Base-by-base conservation (phyloP, 2,113 vertebrate species). In the Delphinus delphis region DNA sequence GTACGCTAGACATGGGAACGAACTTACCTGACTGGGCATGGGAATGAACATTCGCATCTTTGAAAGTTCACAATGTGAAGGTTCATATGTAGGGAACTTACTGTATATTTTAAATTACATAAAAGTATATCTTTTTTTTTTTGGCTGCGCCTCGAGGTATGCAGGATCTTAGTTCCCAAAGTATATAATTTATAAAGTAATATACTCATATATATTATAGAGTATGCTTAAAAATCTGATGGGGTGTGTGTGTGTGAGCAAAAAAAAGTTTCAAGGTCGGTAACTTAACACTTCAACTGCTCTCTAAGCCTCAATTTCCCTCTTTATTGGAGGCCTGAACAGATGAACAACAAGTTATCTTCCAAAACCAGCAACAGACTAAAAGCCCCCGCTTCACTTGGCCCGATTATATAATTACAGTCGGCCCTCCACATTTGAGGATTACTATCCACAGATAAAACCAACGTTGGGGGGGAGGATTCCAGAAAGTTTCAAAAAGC, bases 171-270 rank as follows among this genome's bases (percentile, higher is more conserved):
- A 50, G 28, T 50, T 33, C 44, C 44, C 47, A 94, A 76, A 55
- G 18, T 87, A 47, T 21, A 76, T 36, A 47, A 82, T 23, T 89
- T 87, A 79, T 18, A 74, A 88, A 80, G 41, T 44, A 80, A 93
- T 70, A 84, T 41, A 94, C 41, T 81, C 67, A 60, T 18, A 67
- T 44, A 65, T 47, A 73, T 18, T 6, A 38, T n/a, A 87, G 20
- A 33, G 18, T 53, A 23, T 63, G 1, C 41, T 90, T 83, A 67
- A 53, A 95, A 95, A 85, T 87, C 25, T 87, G 73, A 58, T 11
- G 36, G 5, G 5, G 13, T 53, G 1, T 50, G 44, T 47, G 44
- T 47, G 50, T 36, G 8, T 38, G 20, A 91, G 47, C 41, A 71
- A 91, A 95, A 95, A 95, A 62, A 41, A 3, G 6, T 8, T 47